A percentile compares a stretch with the other conserved stretches of the same genome.
These are phyloP conservation scores for Echiichthys vipera DNA, from an alignment of 2,797 vertebrate species.

Conservation along the genomic window DNA sequence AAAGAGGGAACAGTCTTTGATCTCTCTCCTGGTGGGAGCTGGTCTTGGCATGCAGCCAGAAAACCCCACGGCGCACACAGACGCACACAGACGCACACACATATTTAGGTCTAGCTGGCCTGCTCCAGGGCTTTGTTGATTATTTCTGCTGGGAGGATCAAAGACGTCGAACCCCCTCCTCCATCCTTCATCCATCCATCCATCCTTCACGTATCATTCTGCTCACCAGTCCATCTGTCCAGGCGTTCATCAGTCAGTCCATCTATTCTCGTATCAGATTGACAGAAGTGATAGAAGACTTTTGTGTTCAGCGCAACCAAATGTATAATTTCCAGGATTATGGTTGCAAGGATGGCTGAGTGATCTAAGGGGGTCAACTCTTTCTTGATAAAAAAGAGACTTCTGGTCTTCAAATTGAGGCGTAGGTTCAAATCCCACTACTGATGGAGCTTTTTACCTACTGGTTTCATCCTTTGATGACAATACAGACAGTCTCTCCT, in stretches of 20 bases:
- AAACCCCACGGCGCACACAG: slow-evolving; percentile 55
- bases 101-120: slow-evolving; percentile 56
- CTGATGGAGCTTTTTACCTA: background rate
- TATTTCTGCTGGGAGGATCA: slow-evolving; percentile 88
- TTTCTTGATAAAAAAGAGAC: slow-evolving; percentile 5
- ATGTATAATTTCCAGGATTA: background rate
- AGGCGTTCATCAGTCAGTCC: slow-evolving; percentile 17
- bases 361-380: slow-evolving; percentile 1
- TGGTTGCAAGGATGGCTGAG: slow-evolving; percentile 31
- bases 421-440: slow-evolving; percentile 50
- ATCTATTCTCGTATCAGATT: slow-evolving; percentile 11
- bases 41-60: slow-evolving; percentile 75
- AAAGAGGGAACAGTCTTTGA: slow-evolving; percentile 74
- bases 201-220: slow-evolving; percentile 57
- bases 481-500: too few relatives aligned
- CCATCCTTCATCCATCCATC: slow-evolving; percentile 37
- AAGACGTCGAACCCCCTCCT: slow-evolving; percentile 66
- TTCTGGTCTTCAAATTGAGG: slow-evolving; percentile 43
- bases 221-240: slow-evolving; percentile 52
- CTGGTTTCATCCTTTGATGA: background rate
- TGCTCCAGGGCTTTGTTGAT: slow-evolving; percentile 84
- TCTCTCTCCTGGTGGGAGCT: slow-evolving; percentile 83
- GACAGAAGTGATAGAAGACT: background rate
- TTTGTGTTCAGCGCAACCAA: background rate
- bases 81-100: slow-evolving; percentile 40